phyloP scores from a whole-genome alignment of 2,888 invertebrate species.

The Cheilosia vernalis region DNA sequence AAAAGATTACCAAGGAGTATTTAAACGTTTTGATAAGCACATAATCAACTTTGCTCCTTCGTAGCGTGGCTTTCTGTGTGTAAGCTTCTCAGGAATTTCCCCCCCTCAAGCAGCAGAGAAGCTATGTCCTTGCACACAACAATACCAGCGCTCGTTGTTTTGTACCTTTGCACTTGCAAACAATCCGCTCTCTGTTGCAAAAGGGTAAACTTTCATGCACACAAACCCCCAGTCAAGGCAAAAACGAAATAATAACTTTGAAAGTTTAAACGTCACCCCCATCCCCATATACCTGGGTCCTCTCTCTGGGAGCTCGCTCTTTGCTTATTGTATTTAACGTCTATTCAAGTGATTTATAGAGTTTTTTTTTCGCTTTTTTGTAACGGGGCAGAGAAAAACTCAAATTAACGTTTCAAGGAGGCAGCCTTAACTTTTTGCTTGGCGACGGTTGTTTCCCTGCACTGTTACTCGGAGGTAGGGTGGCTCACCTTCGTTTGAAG shows the following conservation, averaged over 20 bases:
- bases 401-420: conserved; percentile 71
- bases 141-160: conserved; percentile 26
- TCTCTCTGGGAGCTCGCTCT: conserved; percentile 12
- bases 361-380: conserved; percentile 28
- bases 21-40: conserved; percentile 75
- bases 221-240: conserved; percentile 11
- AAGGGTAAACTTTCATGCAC: conserved; percentile 40
- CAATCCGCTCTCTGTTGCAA: conserved; percentile 30
- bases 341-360: conserved; percentile 71
- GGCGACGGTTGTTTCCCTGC: neutral
- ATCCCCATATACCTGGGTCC: neutral
- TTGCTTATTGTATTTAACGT: conserved; percentile 72
- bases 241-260: conserved; percentile 72
- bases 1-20: conserved; percentile 61
- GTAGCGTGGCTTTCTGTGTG: conserved; percentile 19
- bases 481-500: conserved; percentile 12
- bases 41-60: conserved; percentile 67
- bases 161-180: conserved; percentile 51
- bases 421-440: conserved; percentile 10
- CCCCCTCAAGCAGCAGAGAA: neutral
- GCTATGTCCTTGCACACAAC: conserved; percentile 1
- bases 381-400: conserved; percentile 58
- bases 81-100: conserved; percentile 42
- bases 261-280: conserved; percentile 62
- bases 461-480: neutral